Percentiles rank a stretch among this genome's conserved stretches.
Conservation (phyloP, 1,140 invertebrate genomes). For the Acromyrmex echinatior region DNA sequence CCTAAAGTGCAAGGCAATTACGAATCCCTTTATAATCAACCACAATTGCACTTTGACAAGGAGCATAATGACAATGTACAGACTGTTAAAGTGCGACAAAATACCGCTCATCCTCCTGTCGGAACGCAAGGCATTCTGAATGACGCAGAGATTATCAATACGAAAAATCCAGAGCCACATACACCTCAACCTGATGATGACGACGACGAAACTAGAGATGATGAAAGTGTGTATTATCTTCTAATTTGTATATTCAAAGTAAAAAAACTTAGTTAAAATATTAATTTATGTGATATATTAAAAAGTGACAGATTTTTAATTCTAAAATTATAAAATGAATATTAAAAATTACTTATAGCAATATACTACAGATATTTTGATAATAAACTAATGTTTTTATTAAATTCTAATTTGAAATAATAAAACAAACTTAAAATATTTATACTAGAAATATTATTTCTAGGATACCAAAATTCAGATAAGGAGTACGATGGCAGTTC, state of each 20-base stretch:
- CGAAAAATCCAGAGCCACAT: constrained; percentile 78
- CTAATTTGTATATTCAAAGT: neutral
- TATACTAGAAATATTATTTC: constrained; percentile 1
- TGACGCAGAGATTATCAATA: constrained; percentile 82
- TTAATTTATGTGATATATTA: neutral
- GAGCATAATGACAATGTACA: neutral
- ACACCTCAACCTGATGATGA: constrained; percentile 72
- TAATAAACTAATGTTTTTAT: neutral
- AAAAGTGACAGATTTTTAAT: neutral
- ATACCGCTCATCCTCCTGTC: constrained; percentile 49
- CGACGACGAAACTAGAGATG: constrained; percentile 60
- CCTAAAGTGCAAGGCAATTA: constrained; percentile 71
- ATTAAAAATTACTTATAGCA: neutral
- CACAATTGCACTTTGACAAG: constrained; percentile 81
- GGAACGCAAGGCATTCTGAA: constrained; percentile 77
- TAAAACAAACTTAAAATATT: constrained; percentile 16
- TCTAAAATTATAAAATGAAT: neutral
- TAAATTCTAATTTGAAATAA: neutral
- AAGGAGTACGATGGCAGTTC: constrained; percentile 62
- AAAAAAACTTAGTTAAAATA: neutral
- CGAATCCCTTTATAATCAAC: constrained; percentile 77
- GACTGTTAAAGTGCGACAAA: constrained; percentile 3
- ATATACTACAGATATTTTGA: neutral
- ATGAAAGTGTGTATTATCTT: constrained; percentile 53
- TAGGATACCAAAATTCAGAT: constrained; percentile 52